Conservation (phyloP, 37 sponge, comb jelly and placozoan genomes). For the Ephydatia muelleri region DNA sequence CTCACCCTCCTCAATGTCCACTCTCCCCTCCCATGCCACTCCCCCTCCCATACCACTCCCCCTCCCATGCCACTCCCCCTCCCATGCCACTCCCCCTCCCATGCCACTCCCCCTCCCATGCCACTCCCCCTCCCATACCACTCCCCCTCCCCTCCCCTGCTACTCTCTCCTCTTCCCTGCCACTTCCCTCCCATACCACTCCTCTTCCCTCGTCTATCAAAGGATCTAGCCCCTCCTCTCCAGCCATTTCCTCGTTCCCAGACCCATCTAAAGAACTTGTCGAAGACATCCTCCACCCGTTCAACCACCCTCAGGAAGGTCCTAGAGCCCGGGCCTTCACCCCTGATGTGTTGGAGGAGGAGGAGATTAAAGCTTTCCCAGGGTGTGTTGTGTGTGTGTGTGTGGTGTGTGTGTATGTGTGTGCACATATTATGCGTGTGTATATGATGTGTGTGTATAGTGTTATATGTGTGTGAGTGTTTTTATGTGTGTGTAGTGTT, state of each 20-base stretch:
- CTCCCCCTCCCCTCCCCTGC: neutral
- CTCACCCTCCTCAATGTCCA: too few species aligned
- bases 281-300: conserved; percentile 69
- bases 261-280: neutral
- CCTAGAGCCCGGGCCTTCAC: conserved; percentile 85
- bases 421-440: neutral
- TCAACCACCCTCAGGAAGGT: conserved; percentile 85
- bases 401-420: neutral
- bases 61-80: too few species aligned
- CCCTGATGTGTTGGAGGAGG: conserved; percentile 83
- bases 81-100: neutral
- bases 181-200: neutral
- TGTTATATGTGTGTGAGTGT: neutral
- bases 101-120: neutral
- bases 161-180: neutral
- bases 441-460: neutral
- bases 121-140: neutral
- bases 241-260: neutral
- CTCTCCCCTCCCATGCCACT: neutral
- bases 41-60: too few species aligned
- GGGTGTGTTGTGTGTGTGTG: conserved; percentile 45
- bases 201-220: too few species aligned
- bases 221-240: neutral
- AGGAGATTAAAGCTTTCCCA: conserved; percentile 75
- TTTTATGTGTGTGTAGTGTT: neutral